Conservation (phyloP, 2,888 invertebrate genomes). For the Mesorhabditis sp. region DNA sequence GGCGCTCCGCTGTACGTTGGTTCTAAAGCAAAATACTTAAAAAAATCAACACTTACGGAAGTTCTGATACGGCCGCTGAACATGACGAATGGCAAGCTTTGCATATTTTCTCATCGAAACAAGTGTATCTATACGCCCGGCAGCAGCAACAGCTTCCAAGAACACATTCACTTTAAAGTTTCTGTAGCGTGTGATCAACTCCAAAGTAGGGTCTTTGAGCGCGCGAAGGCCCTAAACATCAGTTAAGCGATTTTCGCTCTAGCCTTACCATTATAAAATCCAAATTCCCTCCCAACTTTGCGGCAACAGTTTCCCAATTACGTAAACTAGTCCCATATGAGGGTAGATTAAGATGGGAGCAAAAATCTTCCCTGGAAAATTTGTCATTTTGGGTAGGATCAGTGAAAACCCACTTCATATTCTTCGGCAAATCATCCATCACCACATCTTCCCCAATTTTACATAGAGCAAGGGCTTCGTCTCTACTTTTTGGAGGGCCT, state of each 20-base stretch:
- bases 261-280: neutral
- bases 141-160: neutral
- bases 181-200: neutral
- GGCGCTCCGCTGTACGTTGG: no score
- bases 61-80: no score
- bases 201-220: neutral
- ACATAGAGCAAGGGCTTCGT: neutral
- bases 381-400: slow-evolving; percentile 1
- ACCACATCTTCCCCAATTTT: slow-evolving; percentile 4
- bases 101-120: slow-evolving; percentile 4
- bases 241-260: neutral
- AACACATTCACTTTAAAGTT: neutral
- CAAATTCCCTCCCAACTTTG: neutral
- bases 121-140: neutral
- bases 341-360: neutral
- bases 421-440: slow-evolving; percentile 1
- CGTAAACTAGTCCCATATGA: neutral
- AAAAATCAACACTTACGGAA: no score
- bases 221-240: neutral
- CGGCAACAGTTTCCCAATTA: slow-evolving; percentile 1
- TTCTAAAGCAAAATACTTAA: no score
- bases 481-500: neutral
- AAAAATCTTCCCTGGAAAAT: neutral
- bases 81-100: neutral
- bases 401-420: neutral